Conservation (phyloP, 2,797 vertebrate genomes). For the Pteropus rufus region DNA sequence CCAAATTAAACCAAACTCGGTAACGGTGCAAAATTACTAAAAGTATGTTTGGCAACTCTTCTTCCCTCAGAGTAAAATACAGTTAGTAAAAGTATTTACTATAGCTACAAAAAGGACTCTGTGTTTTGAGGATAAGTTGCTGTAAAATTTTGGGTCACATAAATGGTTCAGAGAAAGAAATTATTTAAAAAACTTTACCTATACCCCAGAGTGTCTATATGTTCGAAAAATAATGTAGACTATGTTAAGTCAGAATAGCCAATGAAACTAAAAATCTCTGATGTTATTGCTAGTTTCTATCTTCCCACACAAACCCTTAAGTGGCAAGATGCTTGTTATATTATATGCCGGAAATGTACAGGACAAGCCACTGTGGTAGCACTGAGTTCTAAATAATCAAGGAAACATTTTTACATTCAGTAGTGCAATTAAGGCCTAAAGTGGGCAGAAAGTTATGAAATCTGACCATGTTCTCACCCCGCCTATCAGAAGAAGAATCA, state of each 20-base stretch:
- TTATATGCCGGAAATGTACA: neutral
- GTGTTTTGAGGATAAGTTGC: slow-evolving; percentile 54
- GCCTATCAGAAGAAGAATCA: neutral
- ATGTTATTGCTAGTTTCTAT: slow-evolving; percentile 60
- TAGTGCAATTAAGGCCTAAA: neutral
- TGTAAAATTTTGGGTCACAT: neutral
- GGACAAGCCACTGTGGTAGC: too few species aligned
- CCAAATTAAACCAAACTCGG: neutral
- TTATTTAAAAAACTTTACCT: slow-evolving; percentile 27
- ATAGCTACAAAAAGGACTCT: neutral
- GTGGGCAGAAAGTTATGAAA: neutral
- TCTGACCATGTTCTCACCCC: neutral
- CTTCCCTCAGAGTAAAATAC: neutral
- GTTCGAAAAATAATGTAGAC: slow-evolving; percentile 65
- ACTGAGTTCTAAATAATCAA: neutral
- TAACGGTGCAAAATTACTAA: neutral
- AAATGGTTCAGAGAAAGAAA: slow-evolving; percentile 54
- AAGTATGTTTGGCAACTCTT: neutral
- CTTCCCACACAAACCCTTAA: slow-evolving; percentile 57
- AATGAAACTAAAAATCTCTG: slow-evolving; percentile 71
- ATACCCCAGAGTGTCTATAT: slow-evolving; percentile 28
- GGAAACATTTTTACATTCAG: neutral
- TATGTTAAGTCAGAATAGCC: neutral
- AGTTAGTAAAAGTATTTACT: neutral
- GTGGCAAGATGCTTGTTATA: neutral